phyloP scores from a whole-genome alignment of 2,113 vertebrate species.

The Ceyx margarethae region DNA sequence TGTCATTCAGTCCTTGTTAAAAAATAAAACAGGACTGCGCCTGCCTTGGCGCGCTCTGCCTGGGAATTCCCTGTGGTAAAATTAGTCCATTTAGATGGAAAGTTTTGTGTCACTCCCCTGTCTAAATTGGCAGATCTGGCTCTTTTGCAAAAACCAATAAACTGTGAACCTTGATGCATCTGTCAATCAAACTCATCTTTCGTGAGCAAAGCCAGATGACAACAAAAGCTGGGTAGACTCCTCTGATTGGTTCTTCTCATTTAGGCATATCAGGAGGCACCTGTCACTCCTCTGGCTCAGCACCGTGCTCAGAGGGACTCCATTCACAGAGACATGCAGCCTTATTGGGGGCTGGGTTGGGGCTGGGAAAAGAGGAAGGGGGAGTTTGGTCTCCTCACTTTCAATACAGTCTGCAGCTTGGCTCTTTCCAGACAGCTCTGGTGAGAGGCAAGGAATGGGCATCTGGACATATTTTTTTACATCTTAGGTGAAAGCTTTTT shows the following conservation, averaged over 20 bases:
- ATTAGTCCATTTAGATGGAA: conserved; percentile 94
- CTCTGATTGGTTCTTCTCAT: conserved; percentile 84
- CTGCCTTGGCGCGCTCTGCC: conserved; percentile 80
- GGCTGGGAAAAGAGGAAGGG: conserved; percentile 6
- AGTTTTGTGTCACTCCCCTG: conserved; percentile 93
- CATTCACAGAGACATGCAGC: conserved; percentile 62
- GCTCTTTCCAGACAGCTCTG: not conserved
- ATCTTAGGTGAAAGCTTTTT: not conserved
- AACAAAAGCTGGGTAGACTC: conserved; percentile 78
- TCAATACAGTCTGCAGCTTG: not conserved
- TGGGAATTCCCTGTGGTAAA: conserved; percentile 91
- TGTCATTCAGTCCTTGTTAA: conserved; percentile 93
- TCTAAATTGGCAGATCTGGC: conserved; percentile 94
- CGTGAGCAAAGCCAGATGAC: conserved; percentile 86
- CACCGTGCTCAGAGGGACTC: conserved; percentile 70
- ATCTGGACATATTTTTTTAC: not conserved
- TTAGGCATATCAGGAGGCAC: conserved; percentile 91
- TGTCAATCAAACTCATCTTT: conserved; percentile 89
- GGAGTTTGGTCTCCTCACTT: conserved; percentile 50
- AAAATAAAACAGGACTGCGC: conserved; percentile 80
- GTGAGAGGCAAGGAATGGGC: not conserved
- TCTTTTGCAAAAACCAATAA: conserved; percentile 92
- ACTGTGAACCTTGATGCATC: conserved; percentile 91
- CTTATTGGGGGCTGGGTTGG: conserved; percentile 37
- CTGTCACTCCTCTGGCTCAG: conserved; percentile 81